phyloP scores from a whole-genome alignment of 2,888 invertebrate genomes.

The Stenolophus ochropezus region DNA sequence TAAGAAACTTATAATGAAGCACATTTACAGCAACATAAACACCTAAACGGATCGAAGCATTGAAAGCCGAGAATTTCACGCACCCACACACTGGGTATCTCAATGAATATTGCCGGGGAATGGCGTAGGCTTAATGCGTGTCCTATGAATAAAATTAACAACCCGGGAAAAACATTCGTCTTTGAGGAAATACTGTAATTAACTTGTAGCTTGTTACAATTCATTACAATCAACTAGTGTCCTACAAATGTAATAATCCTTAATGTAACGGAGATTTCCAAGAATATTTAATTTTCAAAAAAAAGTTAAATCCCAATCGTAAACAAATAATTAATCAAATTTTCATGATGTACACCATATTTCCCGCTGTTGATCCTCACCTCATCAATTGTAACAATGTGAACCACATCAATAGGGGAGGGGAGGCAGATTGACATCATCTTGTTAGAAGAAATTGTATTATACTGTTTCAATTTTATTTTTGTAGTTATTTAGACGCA shows the following conservation, averaged over 20 bases:
- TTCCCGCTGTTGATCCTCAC: too few relatives aligned
- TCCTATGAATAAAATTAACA: constrained; percentile 36
- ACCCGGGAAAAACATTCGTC: background rate
- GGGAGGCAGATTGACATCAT: too few relatives aligned
- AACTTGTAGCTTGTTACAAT: background rate
- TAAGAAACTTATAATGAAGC: constrained; percentile 56
- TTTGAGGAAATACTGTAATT: background rate
- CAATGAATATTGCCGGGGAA: constrained; percentile 23
- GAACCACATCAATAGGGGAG: too few relatives aligned
- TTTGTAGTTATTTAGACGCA: too few relatives aligned
- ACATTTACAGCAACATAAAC: constrained; percentile 56
- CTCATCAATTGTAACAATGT: too few relatives aligned
- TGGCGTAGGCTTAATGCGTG: constrained; percentile 24
- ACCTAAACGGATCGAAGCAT: constrained; percentile 55
- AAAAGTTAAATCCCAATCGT: too few relatives aligned
- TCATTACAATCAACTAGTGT: constrained; percentile 10
- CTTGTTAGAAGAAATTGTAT: too few relatives aligned
- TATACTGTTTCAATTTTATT: too few relatives aligned
- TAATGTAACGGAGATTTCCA: too few relatives aligned
- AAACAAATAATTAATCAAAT: too few relatives aligned
- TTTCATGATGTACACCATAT: too few relatives aligned
- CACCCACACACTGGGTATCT: constrained; percentile 31
- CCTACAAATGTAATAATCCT: background rate
- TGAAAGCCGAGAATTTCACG: constrained; percentile 30
- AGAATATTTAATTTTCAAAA: too few relatives aligned